phyloP scores from a whole-genome alignment of 2,113 vertebrate genomes.

The Acinonyx jubatus region DNA sequence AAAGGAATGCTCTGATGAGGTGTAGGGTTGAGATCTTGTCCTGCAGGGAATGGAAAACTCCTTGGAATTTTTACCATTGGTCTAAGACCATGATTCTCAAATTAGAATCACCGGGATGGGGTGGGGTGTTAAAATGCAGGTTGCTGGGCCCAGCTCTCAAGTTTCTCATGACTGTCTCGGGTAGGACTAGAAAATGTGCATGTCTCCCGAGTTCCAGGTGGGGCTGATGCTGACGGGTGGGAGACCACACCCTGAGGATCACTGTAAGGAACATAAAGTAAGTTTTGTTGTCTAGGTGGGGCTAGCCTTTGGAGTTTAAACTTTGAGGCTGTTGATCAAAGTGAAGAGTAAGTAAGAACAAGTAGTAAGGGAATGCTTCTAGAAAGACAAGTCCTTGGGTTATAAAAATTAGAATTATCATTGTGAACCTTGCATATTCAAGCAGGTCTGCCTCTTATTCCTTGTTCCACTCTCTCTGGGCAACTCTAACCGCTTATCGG shows the following conservation, averaged over 20 bases:
- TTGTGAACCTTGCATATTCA: not conserved
- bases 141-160: not conserved
- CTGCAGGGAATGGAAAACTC: not conserved
- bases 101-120: not conserved
- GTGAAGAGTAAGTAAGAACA: not conserved
- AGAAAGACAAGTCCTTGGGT: not conserved
- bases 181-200: not conserved
- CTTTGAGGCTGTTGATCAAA: not conserved
- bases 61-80: not conserved
- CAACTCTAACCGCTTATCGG: not conserved
- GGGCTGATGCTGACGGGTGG: not conserved
- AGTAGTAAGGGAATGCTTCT: not conserved
- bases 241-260: not conserved
- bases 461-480: not conserved
- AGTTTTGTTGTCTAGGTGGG: not conserved
- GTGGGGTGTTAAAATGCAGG: not conserved
- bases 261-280: not conserved
- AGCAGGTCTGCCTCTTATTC: not conserved
- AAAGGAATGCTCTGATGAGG: not conserved
- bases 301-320: not conserved
- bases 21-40: not conserved
- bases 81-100: not conserved
- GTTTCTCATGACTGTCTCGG: not conserved
- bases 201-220: not conserved
- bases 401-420: not conserved